These are phyloP conservation scores for Nudaria mundana DNA, from an alignment of 2,888 invertebrate genomes.

Conservation along the genomic window DNA sequence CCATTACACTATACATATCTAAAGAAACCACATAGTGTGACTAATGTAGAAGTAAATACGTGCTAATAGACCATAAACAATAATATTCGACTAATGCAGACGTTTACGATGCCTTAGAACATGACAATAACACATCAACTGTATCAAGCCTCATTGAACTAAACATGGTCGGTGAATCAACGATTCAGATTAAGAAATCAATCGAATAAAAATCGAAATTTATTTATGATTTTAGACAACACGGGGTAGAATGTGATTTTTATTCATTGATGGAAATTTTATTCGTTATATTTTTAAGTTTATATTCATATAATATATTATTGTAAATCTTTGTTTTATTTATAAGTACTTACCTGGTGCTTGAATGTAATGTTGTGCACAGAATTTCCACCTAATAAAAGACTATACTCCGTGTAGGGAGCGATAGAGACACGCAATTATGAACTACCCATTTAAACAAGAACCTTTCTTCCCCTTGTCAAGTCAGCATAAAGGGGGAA, in stretches of 20 bases:
- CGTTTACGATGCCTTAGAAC: constrained; percentile 68
- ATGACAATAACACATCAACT: constrained; percentile 72
- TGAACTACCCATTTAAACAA: constrained; percentile 55
- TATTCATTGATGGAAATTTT: constrained; percentile 55
- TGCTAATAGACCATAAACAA: constrained; percentile 64
- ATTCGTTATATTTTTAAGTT: constrained; percentile 37
- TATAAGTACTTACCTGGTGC: constrained; percentile 42
- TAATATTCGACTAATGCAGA: constrained; percentile 66
- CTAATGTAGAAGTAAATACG: constrained; percentile 51
- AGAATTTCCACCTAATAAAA: constrained; percentile 81
- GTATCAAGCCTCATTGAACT: constrained; percentile 73
- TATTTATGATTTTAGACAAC: constrained; percentile 37
- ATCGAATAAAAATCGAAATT: constrained; percentile 46
- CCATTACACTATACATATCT: constrained; percentile 18
- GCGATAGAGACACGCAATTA: constrained; percentile 78
- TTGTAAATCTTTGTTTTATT: constrained; percentile 45
- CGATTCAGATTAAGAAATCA: constrained; percentile 58
- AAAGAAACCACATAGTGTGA: constrained; percentile 40
- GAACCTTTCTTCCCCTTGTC: constrained; percentile 52
- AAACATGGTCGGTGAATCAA: constrained; percentile 63
- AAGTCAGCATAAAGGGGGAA: constrained; percentile 42
- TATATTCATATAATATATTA: constrained; percentile 29
- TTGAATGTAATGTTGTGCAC: constrained; percentile 63
- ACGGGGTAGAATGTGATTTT: constrained; percentile 37
- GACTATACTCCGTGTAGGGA: constrained; percentile 75